Percentiles rank a stretch among this genome's conserved stretches.
Evolutionary conservation across 2,113 vertebrate genomes (phyloP).

Genomic region (Oostethus manadensis): DNA sequence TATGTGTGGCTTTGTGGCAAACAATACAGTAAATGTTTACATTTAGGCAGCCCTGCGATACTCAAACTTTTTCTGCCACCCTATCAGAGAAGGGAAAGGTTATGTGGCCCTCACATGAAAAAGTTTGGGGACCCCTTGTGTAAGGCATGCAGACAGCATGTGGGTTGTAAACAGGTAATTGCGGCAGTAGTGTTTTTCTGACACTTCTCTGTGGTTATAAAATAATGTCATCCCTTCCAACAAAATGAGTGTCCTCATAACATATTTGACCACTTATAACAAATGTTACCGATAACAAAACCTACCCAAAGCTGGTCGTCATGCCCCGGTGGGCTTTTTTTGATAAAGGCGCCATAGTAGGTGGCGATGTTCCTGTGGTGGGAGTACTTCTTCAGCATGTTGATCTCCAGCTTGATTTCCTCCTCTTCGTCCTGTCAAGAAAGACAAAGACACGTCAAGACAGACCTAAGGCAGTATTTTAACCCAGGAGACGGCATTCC

Average conservation of each 20-base stretch:
- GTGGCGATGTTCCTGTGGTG: conserved; percentile 99
- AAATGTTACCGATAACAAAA: neutral
- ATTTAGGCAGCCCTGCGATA: too few relatives aligned
- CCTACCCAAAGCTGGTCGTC: conserved; percentile 98
- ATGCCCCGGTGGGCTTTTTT: conserved; percentile 96
- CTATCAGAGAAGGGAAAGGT: too few relatives aligned
- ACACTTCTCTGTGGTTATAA: conserved; percentile 20
- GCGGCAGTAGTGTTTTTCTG: conserved; percentile 36
- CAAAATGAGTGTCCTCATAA: neutral
- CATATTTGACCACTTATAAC: too few relatives aligned
- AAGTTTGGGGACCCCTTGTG: too few relatives aligned
- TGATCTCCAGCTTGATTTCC: conserved; percentile 99
- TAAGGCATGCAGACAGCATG: conserved; percentile 5
- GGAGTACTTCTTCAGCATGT: conserved; percentile 99
- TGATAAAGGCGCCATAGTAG: conserved; percentile 99
- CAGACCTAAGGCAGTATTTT: too few relatives aligned
- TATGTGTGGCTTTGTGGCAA: too few relatives aligned
- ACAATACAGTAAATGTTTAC: too few relatives aligned
- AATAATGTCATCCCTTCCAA: conserved; percentile 4
- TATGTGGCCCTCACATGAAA: too few relatives aligned
- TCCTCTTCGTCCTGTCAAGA: conserved; percentile 90
- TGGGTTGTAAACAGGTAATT: neutral
- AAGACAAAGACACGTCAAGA: neutral
- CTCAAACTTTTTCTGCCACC: too few relatives aligned
- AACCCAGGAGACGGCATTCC: too few relatives aligned